phyloP scores from a whole-genome alignment of 2,797 vertebrate genomes.

The Platalea minor region DNA sequence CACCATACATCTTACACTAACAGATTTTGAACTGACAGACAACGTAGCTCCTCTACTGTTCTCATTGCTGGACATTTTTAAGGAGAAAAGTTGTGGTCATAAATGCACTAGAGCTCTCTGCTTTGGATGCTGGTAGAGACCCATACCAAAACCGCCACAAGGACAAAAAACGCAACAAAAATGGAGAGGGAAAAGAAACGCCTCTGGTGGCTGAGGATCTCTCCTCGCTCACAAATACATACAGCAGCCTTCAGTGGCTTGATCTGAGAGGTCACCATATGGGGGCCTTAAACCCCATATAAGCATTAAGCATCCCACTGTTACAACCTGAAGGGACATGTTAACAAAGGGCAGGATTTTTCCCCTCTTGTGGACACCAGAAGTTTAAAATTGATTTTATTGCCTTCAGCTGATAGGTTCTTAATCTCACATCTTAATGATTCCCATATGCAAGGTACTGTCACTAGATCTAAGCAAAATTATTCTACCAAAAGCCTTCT shows the following conservation, averaged over 20 bases:
- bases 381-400: slow-evolving; percentile 21
- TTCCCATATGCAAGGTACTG: not conserved
- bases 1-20: not conserved
- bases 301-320: not conserved
- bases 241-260: not conserved
- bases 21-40: not conserved
- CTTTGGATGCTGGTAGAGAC: not conserved
- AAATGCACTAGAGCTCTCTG: not conserved
- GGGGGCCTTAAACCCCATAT: not conserved
- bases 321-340: not conserved
- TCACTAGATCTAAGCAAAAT: slow-evolving; percentile 13
- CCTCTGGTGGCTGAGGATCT: not conserved
- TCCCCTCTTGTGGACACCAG: not conserved
- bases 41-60: not conserved
- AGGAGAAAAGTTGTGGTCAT: not conserved
- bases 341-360: not conserved
- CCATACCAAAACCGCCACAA: not conserved
- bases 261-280: not conserved
- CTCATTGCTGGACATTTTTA: not conserved
- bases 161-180: not conserved
- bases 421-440: slow-evolving; percentile 5
- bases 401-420: not conserved
- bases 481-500: not conserved
- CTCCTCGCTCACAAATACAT: not conserved
- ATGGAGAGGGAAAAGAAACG: not conserved